A percentile compares a stretch with the other conserved stretches of the same genome.
These are phyloP conservation scores for Amphiprion percula DNA, from an alignment of 2,113 vertebrate genomes.

Conservation along the genomic window DNA sequence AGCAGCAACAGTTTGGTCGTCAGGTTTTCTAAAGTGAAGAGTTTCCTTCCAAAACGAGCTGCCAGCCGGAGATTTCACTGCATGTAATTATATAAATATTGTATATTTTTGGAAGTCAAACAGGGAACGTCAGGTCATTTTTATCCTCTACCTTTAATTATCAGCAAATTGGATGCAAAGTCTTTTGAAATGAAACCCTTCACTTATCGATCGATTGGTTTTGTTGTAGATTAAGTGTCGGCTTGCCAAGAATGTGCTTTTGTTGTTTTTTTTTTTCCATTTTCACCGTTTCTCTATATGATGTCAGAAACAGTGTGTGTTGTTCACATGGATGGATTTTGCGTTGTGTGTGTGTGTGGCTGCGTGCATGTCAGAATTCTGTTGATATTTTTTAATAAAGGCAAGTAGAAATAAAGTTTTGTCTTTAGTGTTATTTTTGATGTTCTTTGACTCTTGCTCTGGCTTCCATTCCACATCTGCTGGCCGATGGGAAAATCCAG, in stretches of 20 bases:
- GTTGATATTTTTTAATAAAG: conserved; percentile 74
- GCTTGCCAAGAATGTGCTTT: not conserved
- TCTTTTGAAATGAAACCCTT: conserved; percentile 42
- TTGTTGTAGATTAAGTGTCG: not conserved
- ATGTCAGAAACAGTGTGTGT: not conserved
- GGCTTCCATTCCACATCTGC: too few species aligned
- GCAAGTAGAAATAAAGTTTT: conserved; percentile 52
- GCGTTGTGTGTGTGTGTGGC: conserved; percentile 7
- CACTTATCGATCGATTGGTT: not conserved
- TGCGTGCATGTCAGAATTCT: conserved; percentile 35
- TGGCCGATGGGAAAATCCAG: too few species aligned
- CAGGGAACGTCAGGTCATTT: conserved; percentile 41
- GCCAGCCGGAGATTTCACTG: conserved; percentile 31
- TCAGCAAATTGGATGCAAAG: conserved; percentile 8
- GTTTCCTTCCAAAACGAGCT: conserved; percentile 31
- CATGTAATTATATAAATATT: conserved; percentile 43
- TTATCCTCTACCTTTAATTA: conserved; percentile 32
- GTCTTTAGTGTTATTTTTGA: not conserved
- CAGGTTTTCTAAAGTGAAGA: conserved; percentile 10
- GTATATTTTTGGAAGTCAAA: conserved; percentile 57
- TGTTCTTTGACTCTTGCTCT: too few species aligned
- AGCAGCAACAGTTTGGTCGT: not conserved
- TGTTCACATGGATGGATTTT: not conserved
- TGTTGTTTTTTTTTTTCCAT: too few species aligned
- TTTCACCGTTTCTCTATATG: not conserved